Percentiles rank a stretch among this genome's conserved stretches.
Conservation (phyloP, 2,888 invertebrate genomes). For the Lumbricus terrestris region DNA sequence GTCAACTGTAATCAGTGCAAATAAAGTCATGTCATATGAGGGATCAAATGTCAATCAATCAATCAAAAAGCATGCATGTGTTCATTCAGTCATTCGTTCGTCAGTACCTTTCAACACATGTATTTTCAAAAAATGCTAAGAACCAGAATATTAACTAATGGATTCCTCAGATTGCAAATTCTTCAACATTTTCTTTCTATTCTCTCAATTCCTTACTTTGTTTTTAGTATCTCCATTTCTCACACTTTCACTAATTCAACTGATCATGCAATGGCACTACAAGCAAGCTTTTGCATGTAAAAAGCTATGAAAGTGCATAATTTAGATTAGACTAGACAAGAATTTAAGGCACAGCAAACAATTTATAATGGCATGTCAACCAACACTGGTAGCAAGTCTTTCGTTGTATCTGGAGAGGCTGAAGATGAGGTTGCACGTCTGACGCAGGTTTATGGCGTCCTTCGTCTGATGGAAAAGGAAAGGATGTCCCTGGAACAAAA, state of each 20-base stretch:
- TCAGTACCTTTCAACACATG: no score
- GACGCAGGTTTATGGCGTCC: slow-evolving; percentile 86
- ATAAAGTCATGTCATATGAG: no score
- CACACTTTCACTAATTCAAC: background rate
- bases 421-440: slow-evolving; percentile 86
- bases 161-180: no score
- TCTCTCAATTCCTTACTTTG: background rate
- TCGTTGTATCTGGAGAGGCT: slow-evolving; percentile 89
- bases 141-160: background rate
- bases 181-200: background rate
- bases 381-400: slow-evolving; percentile 74
- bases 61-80: no score
- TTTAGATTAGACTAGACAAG: background rate
- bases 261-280: background rate
- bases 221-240: background rate
- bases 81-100: background rate
- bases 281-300: background rate
- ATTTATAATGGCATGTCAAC: slow-evolving; percentile 35
- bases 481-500: slow-evolving; percentile 73
- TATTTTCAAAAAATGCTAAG: background rate
- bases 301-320: background rate
- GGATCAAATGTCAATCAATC: no score
- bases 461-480: slow-evolving; percentile 92
- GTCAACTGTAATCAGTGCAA: no score
- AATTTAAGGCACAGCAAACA: background rate